Base-by-base conservation (phyloP, 2,113 vertebrate species). In the Phalacrocorax aristotelis region DNA sequence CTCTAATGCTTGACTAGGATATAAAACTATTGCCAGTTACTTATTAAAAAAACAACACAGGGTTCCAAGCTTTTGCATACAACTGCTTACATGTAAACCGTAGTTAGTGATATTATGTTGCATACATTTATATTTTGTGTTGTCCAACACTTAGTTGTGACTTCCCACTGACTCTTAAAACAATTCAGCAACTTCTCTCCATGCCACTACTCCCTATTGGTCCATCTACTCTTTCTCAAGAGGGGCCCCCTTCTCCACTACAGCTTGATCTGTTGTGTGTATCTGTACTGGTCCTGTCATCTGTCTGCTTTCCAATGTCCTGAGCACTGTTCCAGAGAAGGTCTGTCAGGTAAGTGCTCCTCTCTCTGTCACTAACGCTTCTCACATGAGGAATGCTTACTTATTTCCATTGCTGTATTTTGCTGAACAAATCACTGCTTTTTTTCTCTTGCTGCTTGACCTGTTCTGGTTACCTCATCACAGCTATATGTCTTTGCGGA, bases 21-120 rank as follows among this genome's bases (percentile, higher is more conserved):
- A 58, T 89, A 97, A 97, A 97, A 91, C 70, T 97, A 62, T 85
- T 97, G 48, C 55, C 69, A 94, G 66, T 93, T 97, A 95, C 74
- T 74, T 97, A 91, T 69, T 93, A 70, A 94, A 97, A 96, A 96
- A 93, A 6, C 51, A 88, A 69, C 70, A 78, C 48, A 91, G 51
- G 46, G 52, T 95, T 97, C 69, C 92, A 92, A 86, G 34, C 8
- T 95, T 93, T 97, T 95, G 74, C 48, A 68, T 97, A 71, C 60
- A 83, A 76, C 82, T 90, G 68, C 90, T 96, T 91, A 44, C 81
- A 80, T 94, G 85, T 75, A 95, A 97, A 87, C 84, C 77, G 61
- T 76, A 93, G n/a, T 87, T 87, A 89, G 61, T 90, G 95, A 26
- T 87, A 79, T 57, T 95, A 52, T n/a, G 74, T 68, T 71, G 46